A percentile compares a stretch with the other conserved stretches of the same genome.
Evolutionary conservation across 2,113 vertebrate genomes (phyloP).

Genomic region (Typhlomys cinereus): DNA sequence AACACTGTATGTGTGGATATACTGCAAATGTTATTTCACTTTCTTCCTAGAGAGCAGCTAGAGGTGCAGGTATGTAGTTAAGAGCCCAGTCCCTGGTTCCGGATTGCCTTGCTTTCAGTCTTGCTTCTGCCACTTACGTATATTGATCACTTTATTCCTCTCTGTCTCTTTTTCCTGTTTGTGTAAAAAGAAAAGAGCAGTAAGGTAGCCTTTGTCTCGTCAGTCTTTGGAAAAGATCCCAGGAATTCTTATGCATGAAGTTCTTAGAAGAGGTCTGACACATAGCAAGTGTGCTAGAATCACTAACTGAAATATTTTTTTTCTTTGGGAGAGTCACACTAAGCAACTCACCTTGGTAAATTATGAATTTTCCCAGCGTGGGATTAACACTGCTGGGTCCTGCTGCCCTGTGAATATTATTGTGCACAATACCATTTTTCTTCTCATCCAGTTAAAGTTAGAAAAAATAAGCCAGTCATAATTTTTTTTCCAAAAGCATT

Average conservation of each 20-base stretch:
- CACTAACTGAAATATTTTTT: not conserved
- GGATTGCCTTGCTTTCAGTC: not conserved
- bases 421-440: slow-evolving; percentile 62
- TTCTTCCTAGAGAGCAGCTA: not conserved
- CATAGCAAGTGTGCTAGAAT: not conserved
- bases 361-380: slow-evolving; percentile 8
- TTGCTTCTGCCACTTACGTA: not conserved
- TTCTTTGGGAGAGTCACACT: not conserved
- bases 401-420: slow-evolving; percentile 16
- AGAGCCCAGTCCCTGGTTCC: not conserved
- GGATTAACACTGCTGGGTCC: slow-evolving; percentile 35
- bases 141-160: not conserved
- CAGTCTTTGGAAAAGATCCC: not conserved
- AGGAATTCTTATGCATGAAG: not conserved
- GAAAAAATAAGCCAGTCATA: slow-evolving; percentile 49
- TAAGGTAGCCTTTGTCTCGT: not conserved
- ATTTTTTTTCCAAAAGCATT: slow-evolving; percentile 57
- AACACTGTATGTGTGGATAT: not conserved
- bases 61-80: not conserved
- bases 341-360: slow-evolving; percentile 27
- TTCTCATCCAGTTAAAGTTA: slow-evolving; percentile 58
- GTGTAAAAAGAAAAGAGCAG: not conserved
- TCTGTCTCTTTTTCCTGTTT: not conserved
- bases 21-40: not conserved
- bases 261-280: not conserved